Conservation (phyloP, 2,888 invertebrate genomes). For the Parochlus steinenii region DNA sequence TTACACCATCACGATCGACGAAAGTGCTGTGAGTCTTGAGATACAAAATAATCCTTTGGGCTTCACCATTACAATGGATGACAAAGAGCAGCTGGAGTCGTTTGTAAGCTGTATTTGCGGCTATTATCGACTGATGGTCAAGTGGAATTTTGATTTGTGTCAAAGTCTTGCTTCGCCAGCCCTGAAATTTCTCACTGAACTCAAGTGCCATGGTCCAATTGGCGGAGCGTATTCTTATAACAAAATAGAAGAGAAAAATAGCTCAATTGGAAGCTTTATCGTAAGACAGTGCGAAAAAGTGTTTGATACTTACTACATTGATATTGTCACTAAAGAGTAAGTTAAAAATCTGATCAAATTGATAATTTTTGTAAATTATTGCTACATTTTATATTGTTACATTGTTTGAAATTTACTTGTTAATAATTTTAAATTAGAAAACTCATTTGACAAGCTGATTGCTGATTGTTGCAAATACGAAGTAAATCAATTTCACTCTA, state of each 20-base stretch:
- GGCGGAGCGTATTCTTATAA: conserved; percentile 29
- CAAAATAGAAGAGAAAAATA: conserved; percentile 2
- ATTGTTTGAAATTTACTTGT: too few relatives aligned
- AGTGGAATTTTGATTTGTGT: conserved; percentile 84
- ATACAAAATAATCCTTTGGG: conserved; percentile 35
- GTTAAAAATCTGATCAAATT: too few relatives aligned
- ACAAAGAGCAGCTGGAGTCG: conserved; percentile 39
- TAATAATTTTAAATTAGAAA: too few relatives aligned
- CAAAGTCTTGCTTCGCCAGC: conserved; percentile 63
- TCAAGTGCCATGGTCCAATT: conserved; percentile 81
- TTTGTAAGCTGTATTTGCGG: conserved; percentile 72
- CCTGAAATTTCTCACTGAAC: conserved; percentile 46
- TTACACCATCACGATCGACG: conserved; percentile 60
- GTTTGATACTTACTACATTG: conserved; percentile 66
- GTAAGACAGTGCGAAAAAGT: conserved; percentile 65
- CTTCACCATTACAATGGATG: conserved; percentile 24
- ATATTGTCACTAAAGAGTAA: conserved; percentile 61
- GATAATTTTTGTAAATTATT: too few relatives aligned
- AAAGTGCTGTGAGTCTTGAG: conserved; percentile 52
- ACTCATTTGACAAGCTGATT: too few relatives aligned
- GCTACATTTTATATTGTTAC: too few relatives aligned
- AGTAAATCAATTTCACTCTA: too few relatives aligned
- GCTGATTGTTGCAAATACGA: too few relatives aligned
- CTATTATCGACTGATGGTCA: conserved; percentile 70
- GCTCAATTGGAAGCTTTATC: conserved; percentile 58